Evolutionary conservation across 2,113 vertebrate genomes (phyloP), one percentile per base, ranked within the genome.

Genomic region (Leptodactylus fuscus): DNA sequence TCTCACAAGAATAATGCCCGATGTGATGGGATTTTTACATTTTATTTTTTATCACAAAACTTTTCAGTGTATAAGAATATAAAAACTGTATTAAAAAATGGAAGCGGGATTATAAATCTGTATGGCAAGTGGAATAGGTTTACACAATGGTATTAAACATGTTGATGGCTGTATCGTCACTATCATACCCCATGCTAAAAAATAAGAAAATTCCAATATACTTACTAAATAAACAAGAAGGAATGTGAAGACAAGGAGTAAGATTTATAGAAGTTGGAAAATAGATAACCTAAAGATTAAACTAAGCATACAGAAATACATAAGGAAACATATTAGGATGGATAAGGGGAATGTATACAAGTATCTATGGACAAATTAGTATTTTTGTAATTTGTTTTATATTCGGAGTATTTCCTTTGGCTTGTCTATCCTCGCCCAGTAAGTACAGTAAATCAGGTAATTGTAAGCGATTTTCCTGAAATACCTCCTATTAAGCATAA

Each of bases 11-110:
- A 51, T 49, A 51, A 76, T 76, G 27, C 18, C 29, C 32, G 53
- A 79, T 79, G 32, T 27, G 55, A 62, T 69, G 32, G 34, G 65
- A 69, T 38, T 38, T 38, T 69, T 69, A 69, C 32, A 38, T 69
- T 69, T 69, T 36, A 69, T 34, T 22, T 69, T 8, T 69, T 69
- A 38, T 38, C 18, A 38, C 13, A 22, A 1, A n/a, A n/a, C n/a
- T n/a, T n/a, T n/a, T n/a, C n/a, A n/a, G n/a, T n/a, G n/a, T n/a
- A n/a, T n/a, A n/a, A n/a, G n/a, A n/a, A n/a, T n/a, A n/a, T n/a
- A n/a, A n/a, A n/a, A n/a, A n/a, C n/a, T n/a, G n/a, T n/a, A n/a
- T n/a, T n/a, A n/a, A n/a, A 11, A 15, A 13, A 29, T 36, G 8
- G 16, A 65, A 32, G 60, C 27, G 1, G 1, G 5, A 65, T 5